Evolutionary conservation across 2,888 invertebrate genomes (phyloP).

Genomic region (Pemphredon lugubris): DNA sequence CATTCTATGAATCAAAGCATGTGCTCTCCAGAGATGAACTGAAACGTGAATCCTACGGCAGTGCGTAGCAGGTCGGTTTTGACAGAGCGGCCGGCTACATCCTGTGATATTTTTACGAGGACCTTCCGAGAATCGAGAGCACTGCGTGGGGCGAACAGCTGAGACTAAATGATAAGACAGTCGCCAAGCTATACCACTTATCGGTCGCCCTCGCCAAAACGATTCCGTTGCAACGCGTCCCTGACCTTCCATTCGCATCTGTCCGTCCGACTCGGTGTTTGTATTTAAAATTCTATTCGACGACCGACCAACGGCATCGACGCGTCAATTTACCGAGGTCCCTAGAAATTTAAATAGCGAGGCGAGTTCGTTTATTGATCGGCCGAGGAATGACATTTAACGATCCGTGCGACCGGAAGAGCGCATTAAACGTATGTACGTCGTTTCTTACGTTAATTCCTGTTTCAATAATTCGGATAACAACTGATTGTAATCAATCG

Average conservation of each 20-base stretch:
- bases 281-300: constrained; percentile 11
- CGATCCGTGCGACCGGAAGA: too few relatives aligned
- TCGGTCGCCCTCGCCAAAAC: constrained; percentile 55
- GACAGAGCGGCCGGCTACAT: constrained; percentile 65
- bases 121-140: constrained; percentile 73
- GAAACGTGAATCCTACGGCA: constrained; percentile 51
- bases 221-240: constrained; percentile 43
- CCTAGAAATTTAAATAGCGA: too few relatives aligned
- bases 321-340: too few relatives aligned
- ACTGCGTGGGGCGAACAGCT: constrained; percentile 72
- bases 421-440: too few relatives aligned
- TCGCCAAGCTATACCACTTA: constrained; percentile 49
- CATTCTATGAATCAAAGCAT: constrained; percentile 24
- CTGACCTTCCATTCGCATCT: constrained; percentile 56
- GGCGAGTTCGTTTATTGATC: too few relatives aligned
- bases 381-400: too few relatives aligned
- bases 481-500: too few relatives aligned
- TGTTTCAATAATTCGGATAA: too few relatives aligned
- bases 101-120: constrained; percentile 75
- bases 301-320: neutral
- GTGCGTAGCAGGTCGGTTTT: constrained; percentile 58
- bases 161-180: constrained; percentile 70
- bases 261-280: constrained; percentile 39
- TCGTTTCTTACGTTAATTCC: too few relatives aligned
- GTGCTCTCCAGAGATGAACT: constrained; percentile 33